These are phyloP conservation scores for Lophius americanus DNA, from an alignment of 2,797 vertebrate species.

Conservation along the genomic window DNA sequence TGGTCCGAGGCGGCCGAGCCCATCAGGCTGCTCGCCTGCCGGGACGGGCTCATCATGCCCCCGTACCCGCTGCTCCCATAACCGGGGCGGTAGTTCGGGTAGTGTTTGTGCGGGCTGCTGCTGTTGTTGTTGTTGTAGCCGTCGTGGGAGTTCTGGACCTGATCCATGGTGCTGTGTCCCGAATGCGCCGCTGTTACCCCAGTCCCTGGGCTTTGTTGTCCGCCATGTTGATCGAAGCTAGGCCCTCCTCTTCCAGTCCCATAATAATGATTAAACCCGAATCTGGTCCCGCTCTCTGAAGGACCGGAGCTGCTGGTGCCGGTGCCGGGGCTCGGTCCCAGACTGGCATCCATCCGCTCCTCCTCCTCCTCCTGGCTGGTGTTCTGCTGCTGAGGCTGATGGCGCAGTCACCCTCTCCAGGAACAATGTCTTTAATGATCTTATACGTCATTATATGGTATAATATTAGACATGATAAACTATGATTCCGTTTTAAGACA, in stretches of 20 bases:
- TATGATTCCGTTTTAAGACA: too few species aligned
- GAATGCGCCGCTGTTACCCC: conserved; percentile 87
- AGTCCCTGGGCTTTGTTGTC: conserved; percentile 95
- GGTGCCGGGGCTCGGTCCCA: conserved; percentile 80
- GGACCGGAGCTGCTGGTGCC: conserved; percentile 74
- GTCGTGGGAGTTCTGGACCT: conserved; percentile 91
- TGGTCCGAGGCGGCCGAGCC: conserved; percentile 77
- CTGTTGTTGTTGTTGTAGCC: conserved; percentile 79
- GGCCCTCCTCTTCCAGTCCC: conserved; percentile 91
- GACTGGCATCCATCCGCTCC: conserved; percentile 84
- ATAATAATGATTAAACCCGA: conserved; percentile 90
- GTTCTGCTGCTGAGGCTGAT: conserved; percentile 80
- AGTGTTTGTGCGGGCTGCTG: conserved; percentile 88
- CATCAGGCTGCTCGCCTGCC: conserved; percentile 81
- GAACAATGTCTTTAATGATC: too few species aligned
- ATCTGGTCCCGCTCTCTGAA: conserved; percentile 79
- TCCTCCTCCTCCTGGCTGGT: conserved; percentile 63
- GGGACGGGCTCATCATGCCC: conserved; percentile 87
- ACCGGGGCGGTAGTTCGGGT: conserved; percentile 87
- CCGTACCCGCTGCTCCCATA: conserved; percentile 86
- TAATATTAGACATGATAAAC: too few species aligned
- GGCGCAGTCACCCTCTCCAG: not conserved
- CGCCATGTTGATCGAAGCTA: conserved; percentile 98
- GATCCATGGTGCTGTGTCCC: conserved; percentile 85
- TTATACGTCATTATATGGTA: too few species aligned